Percentiles rank a stretch among this genome's conserved stretches.
Conservation (phyloP, 2,113 vertebrate species). For the Anolis sagrei region DNA sequence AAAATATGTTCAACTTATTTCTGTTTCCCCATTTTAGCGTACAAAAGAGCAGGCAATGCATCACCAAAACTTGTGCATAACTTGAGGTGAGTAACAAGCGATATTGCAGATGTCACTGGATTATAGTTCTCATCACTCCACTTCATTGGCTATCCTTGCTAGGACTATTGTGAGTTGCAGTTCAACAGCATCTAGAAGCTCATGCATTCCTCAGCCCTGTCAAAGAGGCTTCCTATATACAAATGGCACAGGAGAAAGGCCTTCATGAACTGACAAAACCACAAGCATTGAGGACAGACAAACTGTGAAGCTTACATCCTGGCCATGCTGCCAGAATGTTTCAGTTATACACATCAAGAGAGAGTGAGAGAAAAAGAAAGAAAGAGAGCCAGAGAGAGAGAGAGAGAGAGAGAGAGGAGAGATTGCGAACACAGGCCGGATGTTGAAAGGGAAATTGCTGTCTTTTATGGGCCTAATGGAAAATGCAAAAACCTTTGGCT, state of each 20-base stretch:
- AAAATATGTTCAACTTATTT: too few species aligned
- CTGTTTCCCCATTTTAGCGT: too few species aligned
- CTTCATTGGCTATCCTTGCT: too few species aligned
- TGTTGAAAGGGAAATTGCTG: slow-evolving; percentile 46
- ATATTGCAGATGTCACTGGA: too few species aligned
- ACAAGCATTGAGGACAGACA: background rate
- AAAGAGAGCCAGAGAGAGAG: background rate
- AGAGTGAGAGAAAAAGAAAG: slow-evolving; percentile 31
- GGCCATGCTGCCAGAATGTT: slow-evolving; percentile 29
- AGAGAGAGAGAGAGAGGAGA: background rate
- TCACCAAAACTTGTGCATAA: too few species aligned
- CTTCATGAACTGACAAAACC: background rate
- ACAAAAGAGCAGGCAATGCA: too few species aligned
- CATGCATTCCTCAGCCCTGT: too few species aligned
- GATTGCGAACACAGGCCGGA: slow-evolving; percentile 23
- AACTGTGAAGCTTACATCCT: slow-evolving; percentile 15
- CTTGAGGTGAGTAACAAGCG: too few species aligned
- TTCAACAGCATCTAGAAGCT: too few species aligned
- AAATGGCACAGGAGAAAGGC: background rate
- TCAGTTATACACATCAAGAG: slow-evolving; percentile 6
- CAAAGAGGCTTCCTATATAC: background rate
- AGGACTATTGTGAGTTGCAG: too few species aligned
- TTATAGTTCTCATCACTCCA: too few species aligned
- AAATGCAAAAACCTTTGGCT: slow-evolving; percentile 58
- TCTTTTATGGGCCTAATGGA: slow-evolving; percentile 65